phyloP scores from a whole-genome alignment of 2,797 vertebrate genomes.

The Hipposideros larvatus region DNA sequence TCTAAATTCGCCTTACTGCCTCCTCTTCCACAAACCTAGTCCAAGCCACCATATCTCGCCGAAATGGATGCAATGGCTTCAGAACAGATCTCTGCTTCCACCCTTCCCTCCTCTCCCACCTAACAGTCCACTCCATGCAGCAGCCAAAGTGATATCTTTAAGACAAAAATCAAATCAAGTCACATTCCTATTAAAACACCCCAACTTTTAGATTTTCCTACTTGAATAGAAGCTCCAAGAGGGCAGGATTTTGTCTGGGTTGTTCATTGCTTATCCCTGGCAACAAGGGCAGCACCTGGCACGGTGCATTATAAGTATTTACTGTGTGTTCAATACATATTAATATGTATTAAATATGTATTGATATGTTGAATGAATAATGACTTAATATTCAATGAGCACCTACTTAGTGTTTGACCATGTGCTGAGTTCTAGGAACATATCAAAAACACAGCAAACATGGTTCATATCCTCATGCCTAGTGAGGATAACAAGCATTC shows the following conservation, averaged over 20 bases:
- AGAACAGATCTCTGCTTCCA: background rate
- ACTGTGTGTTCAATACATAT: no score
- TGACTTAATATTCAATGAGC: background rate
- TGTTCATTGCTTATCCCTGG: background rate
- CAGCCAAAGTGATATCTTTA: background rate
- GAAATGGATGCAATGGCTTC: background rate
- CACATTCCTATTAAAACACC: background rate
- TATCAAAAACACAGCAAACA: background rate
- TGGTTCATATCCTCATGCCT: background rate
- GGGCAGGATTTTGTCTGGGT: background rate
- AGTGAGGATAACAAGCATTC: conserved; percentile 6
- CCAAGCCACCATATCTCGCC: background rate
- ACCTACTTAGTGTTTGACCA: background rate
- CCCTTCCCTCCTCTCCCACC: background rate
- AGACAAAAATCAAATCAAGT: conserved; percentile 13
- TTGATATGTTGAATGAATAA: background rate
- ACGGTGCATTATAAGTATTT: background rate
- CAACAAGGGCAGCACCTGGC: background rate
- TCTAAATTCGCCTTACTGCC: background rate
- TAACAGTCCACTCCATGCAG: background rate
- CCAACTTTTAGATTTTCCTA: conserved; percentile 14
- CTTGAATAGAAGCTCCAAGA: background rate
- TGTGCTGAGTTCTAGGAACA: background rate
- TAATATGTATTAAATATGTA: background rate
- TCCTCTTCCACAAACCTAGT: background rate